A percentile compares a stretch with the other conserved stretches of the same genome.
These are phyloP conservation scores for Ochotona curzoniae DNA, from an alignment of 2,113 vertebrate species.

Conservation along the genomic window DNA sequence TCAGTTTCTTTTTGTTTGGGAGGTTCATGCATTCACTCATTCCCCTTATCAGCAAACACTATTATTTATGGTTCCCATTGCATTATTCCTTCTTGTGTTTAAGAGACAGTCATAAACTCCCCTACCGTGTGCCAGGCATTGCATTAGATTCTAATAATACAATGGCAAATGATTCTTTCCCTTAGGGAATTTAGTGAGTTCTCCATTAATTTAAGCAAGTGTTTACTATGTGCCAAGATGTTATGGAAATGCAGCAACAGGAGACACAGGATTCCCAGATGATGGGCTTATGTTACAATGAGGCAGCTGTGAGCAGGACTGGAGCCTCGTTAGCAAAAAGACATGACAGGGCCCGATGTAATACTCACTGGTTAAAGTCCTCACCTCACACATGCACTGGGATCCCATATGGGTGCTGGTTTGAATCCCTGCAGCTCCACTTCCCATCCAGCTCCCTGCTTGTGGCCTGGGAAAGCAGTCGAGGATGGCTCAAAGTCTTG, in stretches of 20 bases:
- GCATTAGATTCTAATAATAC: slow-evolving; percentile 12
- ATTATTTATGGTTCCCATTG: slow-evolving; percentile 41
- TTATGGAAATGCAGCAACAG: neutral
- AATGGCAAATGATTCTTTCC: slow-evolving; percentile 2
- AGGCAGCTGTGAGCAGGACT: neutral
- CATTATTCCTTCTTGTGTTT: slow-evolving; percentile 18
- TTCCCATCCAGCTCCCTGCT: too few relatives aligned
- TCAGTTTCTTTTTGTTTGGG: slow-evolving; percentile 35
- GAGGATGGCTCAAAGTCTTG: too few relatives aligned
- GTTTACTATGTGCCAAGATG: slow-evolving; percentile 1
- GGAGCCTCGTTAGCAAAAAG: slow-evolving; percentile 26
- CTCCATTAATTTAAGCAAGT: slow-evolving; percentile 18
- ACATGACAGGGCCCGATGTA: neutral
- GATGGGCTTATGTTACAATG: neutral
- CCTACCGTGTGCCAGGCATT: neutral
- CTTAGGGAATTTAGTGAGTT: slow-evolving; percentile 20
- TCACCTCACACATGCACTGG: too few relatives aligned
- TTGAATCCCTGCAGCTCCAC: too few relatives aligned
- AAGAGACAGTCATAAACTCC: slow-evolving; percentile 23
- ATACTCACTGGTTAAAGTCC: too few relatives aligned
- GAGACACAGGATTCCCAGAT: neutral
- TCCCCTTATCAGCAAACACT: slow-evolving; percentile 24
- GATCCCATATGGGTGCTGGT: too few relatives aligned
- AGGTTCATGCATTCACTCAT: slow-evolving; percentile 9
- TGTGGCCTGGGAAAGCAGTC: too few relatives aligned